Conservation (phyloP, 2,888 invertebrate genomes). For the Phyllotreta cruciferae region DNA sequence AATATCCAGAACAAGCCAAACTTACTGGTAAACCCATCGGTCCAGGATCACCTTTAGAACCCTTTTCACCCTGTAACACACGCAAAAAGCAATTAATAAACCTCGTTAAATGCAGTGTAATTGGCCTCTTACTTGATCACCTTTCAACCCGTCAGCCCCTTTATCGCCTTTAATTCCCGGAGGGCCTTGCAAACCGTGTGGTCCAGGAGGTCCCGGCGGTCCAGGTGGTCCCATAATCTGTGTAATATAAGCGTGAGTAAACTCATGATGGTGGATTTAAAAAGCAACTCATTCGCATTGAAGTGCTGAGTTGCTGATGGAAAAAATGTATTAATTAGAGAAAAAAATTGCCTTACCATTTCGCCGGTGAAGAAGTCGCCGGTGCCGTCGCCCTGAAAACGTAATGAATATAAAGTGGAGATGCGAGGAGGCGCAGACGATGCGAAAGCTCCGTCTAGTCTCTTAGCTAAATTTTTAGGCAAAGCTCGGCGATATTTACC, state of each 20-base stretch:
- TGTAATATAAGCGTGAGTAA: conserved; percentile 2
- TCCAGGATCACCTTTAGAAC: conserved; percentile 84
- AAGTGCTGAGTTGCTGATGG: not conserved
- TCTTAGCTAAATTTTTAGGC: conserved; percentile 25
- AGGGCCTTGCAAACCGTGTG: conserved; percentile 79
- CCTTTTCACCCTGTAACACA: conserved; percentile 76
- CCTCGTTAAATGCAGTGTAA: not conserved
- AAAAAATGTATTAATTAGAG: conserved; percentile 3
- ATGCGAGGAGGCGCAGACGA: conserved; percentile 6
- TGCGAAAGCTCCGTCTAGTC: conserved; percentile 18
- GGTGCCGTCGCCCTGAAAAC: conserved; percentile 80
- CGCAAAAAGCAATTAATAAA: conserved; percentile 12
- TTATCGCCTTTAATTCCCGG: conserved; percentile 87
- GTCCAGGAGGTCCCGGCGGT: conserved; percentile 77
- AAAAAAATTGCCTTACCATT: conserved; percentile 64
- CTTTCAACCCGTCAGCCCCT: conserved; percentile 82
- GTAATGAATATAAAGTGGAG: conserved; percentile 36
- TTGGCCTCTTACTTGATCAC: conserved; percentile 74
- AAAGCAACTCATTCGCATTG: not conserved
- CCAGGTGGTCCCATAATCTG: conserved; percentile 73
- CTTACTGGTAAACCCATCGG: conserved; percentile 96
- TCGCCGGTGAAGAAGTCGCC: conserved; percentile 79
- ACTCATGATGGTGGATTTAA: not conserved
- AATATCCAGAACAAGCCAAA: conserved; percentile 48
- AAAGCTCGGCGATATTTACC: conserved; percentile 65